These are phyloP conservation scores for Sycophila texana DNA, from an alignment of 2,888 invertebrate genomes.

Conservation along the genomic window DNA sequence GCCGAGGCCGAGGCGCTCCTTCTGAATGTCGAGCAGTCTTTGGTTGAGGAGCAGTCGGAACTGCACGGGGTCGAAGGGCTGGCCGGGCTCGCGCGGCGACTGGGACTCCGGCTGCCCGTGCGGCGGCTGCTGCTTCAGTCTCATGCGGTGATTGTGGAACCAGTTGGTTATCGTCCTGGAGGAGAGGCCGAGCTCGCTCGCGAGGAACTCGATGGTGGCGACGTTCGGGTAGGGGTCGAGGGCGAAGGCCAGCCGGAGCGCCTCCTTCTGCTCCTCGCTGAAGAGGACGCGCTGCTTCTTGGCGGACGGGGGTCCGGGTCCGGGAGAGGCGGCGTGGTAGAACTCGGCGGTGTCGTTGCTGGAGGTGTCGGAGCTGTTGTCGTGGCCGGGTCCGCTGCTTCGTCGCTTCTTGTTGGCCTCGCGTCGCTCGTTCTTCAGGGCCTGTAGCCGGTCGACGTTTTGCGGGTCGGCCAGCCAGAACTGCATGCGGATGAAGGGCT, in stretches of 20 bases:
- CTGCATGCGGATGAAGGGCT: conserved; percentile 97
- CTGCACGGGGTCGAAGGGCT: conserved; percentile 94
- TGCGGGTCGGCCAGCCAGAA: conserved; percentile 97
- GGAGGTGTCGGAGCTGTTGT: conserved; percentile 91
- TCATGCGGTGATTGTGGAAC: conserved; percentile 99
- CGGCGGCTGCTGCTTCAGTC: conserved; percentile 93
- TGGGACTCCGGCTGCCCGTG: conserved; percentile 79
- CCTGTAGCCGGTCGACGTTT: conserved; percentile 94
- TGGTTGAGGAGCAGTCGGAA: conserved; percentile 92
- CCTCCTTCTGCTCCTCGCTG: conserved; percentile 99
- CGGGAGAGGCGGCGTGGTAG: conserved; percentile 87
- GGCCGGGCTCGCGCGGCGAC: conserved; percentile 85
- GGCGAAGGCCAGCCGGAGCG: conserved; percentile 93
- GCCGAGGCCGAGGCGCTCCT: conserved; percentile 84
- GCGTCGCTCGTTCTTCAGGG: conserved; percentile 91
- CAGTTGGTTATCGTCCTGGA: conserved; percentile 99
- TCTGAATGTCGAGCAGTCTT: conserved; percentile 90
- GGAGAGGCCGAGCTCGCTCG: conserved; percentile 92
- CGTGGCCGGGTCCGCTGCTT: conserved; percentile 88
- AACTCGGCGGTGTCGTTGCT: conserved; percentile 93
- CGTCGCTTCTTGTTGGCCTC: conserved; percentile 94
- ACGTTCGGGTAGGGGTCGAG: conserved; percentile 98
- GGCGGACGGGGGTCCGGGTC: conserved; percentile 89
- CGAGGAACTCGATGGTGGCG: conserved; percentile 96
- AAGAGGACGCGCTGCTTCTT: conserved; percentile 97